Base-by-base conservation (phyloP, 1,140 invertebrate genomes). In the Drosophila pachea region DNA sequence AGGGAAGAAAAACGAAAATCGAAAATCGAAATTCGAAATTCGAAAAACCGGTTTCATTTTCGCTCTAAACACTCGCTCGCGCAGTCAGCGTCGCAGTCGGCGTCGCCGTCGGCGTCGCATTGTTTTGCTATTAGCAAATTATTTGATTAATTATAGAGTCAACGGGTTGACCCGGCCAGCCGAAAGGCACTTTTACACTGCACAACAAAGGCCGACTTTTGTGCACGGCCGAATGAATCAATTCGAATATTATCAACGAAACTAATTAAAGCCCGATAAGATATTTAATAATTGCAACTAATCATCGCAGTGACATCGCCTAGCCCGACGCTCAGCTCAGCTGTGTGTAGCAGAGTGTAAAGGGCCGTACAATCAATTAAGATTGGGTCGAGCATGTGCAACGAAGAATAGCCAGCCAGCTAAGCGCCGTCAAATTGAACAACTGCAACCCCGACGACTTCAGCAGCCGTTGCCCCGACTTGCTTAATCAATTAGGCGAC, bases 111-210 rank as follows among this genome's bases (percentile, higher is more conserved):
- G 42, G 12, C 16, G 9, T 43, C 38, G 31, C 71, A 83, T 78
- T 83, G 78, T 78, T 83, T 78, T 66, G 74, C 55, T 72, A 82
- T 83, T 83, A 74, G 78, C 74, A 62, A 66, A 68, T 78, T 58
- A 77, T 83, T 78, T 82, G 71, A 82, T 82, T 82, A 82, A 82
- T 83, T 82, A 62, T 74, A 71, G 61, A 60, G 49, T 33, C 72
- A 56, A 61, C 42, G 72, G 53, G 76, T 75, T 72, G 53, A 38
- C 36, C 63, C 63, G 45, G 68, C 53, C 68, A 72, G 52, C 67
- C 76, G 71, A 79, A 66, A 56, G 76, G 53, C 63, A 63, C 70
- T 66, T 66, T 66, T 66, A 79, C 76, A 79, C 77, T 54, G 22
- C 33, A 22, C 58, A 65, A 55, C 62, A 71, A 7, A 63, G 22